Evolutionary conservation across 2,113 vertebrate species (phyloP).

Genomic region (Percopsis transmontana): DNA sequence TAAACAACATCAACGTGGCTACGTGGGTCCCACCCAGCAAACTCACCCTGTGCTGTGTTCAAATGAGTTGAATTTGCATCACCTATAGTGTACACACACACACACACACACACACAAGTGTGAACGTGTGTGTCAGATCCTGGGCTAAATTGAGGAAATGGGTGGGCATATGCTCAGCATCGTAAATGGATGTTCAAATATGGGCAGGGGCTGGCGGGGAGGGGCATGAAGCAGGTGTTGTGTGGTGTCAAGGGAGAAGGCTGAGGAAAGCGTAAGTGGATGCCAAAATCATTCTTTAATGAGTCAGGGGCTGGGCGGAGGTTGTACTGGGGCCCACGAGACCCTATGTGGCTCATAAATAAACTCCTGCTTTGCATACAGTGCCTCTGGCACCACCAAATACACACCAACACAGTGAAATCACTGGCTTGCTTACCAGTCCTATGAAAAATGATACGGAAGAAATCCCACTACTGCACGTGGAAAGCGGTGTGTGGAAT

Average conservation of each 20-base stretch:
- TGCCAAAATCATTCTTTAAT: slow-evolving; percentile 79
- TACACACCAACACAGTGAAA: slow-evolving; percentile 23
- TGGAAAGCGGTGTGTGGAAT: too few species aligned
- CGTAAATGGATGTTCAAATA: slow-evolving; percentile 56
- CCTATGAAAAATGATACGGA: background rate
- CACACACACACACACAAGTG: slow-evolving; percentile 42
- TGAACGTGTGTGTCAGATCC: slow-evolving; percentile 44
- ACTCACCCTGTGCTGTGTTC: too few species aligned
- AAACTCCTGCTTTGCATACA: slow-evolving; percentile 70
- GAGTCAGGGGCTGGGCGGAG: slow-evolving; percentile 55
- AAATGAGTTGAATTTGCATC: background rate
- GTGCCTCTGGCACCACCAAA: slow-evolving; percentile 38
- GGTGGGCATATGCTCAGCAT: slow-evolving; percentile 67
- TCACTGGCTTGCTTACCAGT: background rate
- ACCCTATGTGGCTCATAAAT: slow-evolving; percentile 69
- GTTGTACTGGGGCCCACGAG: slow-evolving; percentile 57
- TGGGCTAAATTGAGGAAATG: slow-evolving; percentile 50
- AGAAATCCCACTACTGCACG: background rate
- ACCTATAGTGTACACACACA: slow-evolving; percentile 36
- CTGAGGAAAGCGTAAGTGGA: slow-evolving; percentile 43
- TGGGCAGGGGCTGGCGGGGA: slow-evolving; percentile 41
- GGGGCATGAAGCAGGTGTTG: background rate
- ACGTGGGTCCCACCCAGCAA: too few species aligned
- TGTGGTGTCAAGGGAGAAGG: slow-evolving; percentile 27
- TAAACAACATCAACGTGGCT: background rate